Evolutionary conservation across 2,113 vertebrate species (phyloP).

Genomic region (Labeo rohita): DNA sequence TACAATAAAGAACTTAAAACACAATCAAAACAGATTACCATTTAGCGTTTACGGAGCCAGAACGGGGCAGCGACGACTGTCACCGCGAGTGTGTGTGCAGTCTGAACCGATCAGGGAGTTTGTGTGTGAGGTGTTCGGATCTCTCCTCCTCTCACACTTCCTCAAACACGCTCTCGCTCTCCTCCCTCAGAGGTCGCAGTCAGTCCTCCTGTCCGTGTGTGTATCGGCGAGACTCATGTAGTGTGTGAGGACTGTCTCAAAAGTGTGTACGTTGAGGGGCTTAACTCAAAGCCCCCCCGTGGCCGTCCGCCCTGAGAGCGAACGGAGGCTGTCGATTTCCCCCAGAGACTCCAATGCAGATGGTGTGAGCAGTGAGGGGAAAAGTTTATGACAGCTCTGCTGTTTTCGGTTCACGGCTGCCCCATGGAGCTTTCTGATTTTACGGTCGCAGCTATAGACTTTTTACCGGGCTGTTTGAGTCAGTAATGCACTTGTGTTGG

Average conservation of each 20-base stretch:
- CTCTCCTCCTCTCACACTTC: slow-evolving; percentile 59
- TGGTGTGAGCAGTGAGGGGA: slow-evolving; percentile 73
- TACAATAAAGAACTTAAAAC: neutral
- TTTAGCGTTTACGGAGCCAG: neutral
- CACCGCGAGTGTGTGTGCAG: slow-evolving; percentile 51
- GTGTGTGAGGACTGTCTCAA: slow-evolving; percentile 19
- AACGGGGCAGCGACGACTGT: neutral
- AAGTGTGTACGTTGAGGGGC: slow-evolving; percentile 37
- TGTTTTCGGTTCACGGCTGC: slow-evolving; percentile 43
- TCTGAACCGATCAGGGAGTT: slow-evolving; percentile 54
- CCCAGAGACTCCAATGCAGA: slow-evolving; percentile 63
- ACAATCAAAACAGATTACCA: neutral
- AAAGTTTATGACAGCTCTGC: slow-evolving; percentile 70
- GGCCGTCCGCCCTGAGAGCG: slow-evolving; percentile 54
- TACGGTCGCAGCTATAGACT: slow-evolving; percentile 35
- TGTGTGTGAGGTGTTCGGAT: slow-evolving; percentile 35
- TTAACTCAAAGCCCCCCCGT: slow-evolving; percentile 52
- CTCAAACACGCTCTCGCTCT: slow-evolving; percentile 65
- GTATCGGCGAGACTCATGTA: slow-evolving; percentile 1
- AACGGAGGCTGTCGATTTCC: slow-evolving; percentile 46
- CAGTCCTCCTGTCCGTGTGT: slow-evolving; percentile 26
- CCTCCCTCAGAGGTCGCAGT: neutral
- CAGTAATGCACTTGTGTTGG: slow-evolving; percentile 21
- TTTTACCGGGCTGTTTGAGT: slow-evolving; percentile 13
- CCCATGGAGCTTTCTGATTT: slow-evolving; percentile 53